Base-by-base conservation (phyloP, 1,140 invertebrate genomes). In the Helicoverpa armigera region DNA sequence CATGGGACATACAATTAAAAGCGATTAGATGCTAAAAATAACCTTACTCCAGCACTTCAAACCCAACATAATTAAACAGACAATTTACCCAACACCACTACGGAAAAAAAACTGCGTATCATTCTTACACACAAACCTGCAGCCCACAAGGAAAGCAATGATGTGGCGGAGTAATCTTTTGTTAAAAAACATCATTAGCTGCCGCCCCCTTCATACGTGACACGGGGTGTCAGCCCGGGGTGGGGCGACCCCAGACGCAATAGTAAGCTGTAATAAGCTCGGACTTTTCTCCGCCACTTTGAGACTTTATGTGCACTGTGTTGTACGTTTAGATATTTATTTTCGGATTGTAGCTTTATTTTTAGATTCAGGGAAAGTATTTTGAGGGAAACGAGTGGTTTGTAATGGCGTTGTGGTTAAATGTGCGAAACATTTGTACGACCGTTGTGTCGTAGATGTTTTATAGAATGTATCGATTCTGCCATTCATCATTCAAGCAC, bases 91-190 rank as follows among this genome's bases (percentile, higher is more conserved):
- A 61, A 11, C 65, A 35, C 63, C 16, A 13, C 14, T 69, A 23
- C 65, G 23, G 43, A 50, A 69, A 18, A 69, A 50, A 61, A 50
- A 69, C 43, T 50, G 65, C 65, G 65, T 51, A 50, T 69, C 65
- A 69, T 69, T 69, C 69, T n/a, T 72, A 72, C 50, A 70, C 67
- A 72, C 69, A 53, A 53, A 53, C 69, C 61, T 77, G 61, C 54
- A 75, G 35, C 43, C 60, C 75, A 51, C 23, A n/a, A 63, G 74
- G 58, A 53, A 76, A 63, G 61, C 61, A 67, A 70, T 79, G 63
- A 79, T 70, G 63, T 79, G 76, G 65, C 53, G 76, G 76, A 79
- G 65, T 79, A 70, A 79, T 79, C 76, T 79, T 70, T 79, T 79
- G 65, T 79, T 69, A 69, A 69, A 79, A 79, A 79, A 79, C 76